Conservation (phyloP, 2,113 vertebrate genomes). For the Leptocoma aspasia region DNA sequence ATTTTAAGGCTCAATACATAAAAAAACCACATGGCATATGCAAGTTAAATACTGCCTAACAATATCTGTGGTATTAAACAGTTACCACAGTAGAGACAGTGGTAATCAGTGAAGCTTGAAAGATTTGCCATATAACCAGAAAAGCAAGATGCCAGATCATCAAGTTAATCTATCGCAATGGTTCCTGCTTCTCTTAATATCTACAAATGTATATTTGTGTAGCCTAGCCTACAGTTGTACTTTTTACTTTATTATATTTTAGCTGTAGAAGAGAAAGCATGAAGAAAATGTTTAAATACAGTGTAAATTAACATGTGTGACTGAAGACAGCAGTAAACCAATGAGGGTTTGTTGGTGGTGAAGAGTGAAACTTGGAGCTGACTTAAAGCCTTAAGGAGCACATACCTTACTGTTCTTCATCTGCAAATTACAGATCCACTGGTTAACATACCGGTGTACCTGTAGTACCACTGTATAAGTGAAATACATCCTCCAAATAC, state of each 20-base stretch:
- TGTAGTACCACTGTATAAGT: background rate
- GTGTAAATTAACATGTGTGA: background rate
- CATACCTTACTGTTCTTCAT: background rate
- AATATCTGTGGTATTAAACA: background rate
- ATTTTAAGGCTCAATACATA: background rate
- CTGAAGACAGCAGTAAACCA: background rate
- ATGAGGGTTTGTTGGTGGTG: background rate
- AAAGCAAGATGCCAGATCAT: background rate
- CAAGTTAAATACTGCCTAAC: background rate
- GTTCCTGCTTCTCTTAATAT: background rate
- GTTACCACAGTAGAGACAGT: background rate
- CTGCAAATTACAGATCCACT: background rate
- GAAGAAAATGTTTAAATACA: background rate
- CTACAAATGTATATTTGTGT: background rate
- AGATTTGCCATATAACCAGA: background rate
- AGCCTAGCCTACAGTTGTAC: background rate
- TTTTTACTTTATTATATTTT: background rate
- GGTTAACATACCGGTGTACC: background rate
- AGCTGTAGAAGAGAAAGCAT: background rate
- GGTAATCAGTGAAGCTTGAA: background rate
- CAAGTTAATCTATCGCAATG: background rate
- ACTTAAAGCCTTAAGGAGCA: background rate
- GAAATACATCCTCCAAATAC: background rate
- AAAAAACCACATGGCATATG: background rate
- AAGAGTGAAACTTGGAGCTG: background rate